Conservation (phyloP, 2,888 invertebrate species). For the Carterocephalus palaemon region DNA sequence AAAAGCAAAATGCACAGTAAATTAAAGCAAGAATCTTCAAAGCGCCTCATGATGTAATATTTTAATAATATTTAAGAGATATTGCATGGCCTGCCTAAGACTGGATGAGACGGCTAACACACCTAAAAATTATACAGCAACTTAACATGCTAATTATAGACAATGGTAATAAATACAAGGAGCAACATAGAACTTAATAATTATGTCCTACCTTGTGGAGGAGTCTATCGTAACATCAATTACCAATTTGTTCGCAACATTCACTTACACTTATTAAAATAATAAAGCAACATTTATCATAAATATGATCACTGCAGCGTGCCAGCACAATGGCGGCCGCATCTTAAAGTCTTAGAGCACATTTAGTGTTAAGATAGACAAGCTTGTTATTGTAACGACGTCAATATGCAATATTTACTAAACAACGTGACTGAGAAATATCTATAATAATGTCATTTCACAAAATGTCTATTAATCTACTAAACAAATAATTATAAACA, state of each 20-base stretch:
- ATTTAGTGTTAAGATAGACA: slow-evolving; percentile 24
- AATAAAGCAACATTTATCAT: slow-evolving; percentile 20
- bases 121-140: slow-evolving; percentile 26
- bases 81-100: slow-evolving; percentile 34
- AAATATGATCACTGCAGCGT: slow-evolving; percentile 12
- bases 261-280: slow-evolving; percentile 25
- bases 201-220: slow-evolving; percentile 24
- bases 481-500: slow-evolving; percentile 58
- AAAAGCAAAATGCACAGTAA: slow-evolving; percentile 32
- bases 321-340: slow-evolving; percentile 8
- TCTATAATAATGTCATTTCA: slow-evolving; percentile 50
- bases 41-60: slow-evolving; percentile 29
- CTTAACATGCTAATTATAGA: slow-evolving; percentile 24
- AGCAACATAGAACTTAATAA: slow-evolving; percentile 26
- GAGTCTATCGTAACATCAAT: slow-evolving; percentile 22
- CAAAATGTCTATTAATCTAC: slow-evolving; percentile 53
- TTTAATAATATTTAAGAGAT: slow-evolving; percentile 26
- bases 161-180: slow-evolving; percentile 33
- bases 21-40: slow-evolving; percentile 41
- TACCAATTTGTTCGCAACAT: slow-evolving; percentile 26
- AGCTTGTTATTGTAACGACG: slow-evolving; percentile 47
- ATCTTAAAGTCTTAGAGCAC: not conserved
- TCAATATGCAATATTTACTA: slow-evolving; percentile 40
- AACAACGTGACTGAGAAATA: slow-evolving; percentile 38
- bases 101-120: slow-evolving; percentile 28